Base-by-base conservation (phyloP, 2,113 vertebrate genomes). In the Sclerurus mexicanus region DNA sequence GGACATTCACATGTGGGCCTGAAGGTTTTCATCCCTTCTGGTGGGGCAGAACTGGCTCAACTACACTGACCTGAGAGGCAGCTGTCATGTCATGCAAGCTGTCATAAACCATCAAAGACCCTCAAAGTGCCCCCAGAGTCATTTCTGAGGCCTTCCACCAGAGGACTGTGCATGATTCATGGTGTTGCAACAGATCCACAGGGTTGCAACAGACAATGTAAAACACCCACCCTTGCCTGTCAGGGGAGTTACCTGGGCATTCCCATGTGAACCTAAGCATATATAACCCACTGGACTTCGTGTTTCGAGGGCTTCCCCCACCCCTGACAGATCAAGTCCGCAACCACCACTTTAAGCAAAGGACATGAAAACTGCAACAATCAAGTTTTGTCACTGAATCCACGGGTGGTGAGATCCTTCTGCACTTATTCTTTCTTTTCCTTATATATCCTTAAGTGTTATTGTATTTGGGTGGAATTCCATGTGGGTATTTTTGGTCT, bases 61-160 rank as follows among this genome's bases (percentile, higher is more conserved):
- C 60, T 40, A 52, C 0, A 2, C 53, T 44, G 52, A 67, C 1
- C 1, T 40, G 42, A 67, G 69, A 66, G 42, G 24, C 60, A 67
- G 50, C 24, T 40, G 35, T 35, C 31, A 52, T 24, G 44, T 72
- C 13, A 2, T 72, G 56, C 31, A 35, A 62, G 21, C 37, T 63
- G 80, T 21, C 31, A 58, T 31, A 58, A 75, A 49, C 24, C 52
- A 47, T 28, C 33, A 13, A 50, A 66, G 60, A 10, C 20, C 4
- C 14, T 11, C 0, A 0, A 40, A 35, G 9, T 75, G 30, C 12
- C 50, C n/a, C 24, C 50, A 58, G 42, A 42, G 3, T 75, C 11
- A 62, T n/a, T 85, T 56, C 50, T 85, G 60, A 52, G 42, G 44
- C 35, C 30, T 58, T 40, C 64, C 52, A 58, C 52, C 42, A 58